A percentile compares a stretch with the other conserved stretches of the same genome.
Evolutionary conservation across 2,113 vertebrate genomes (phyloP).

Genomic region (Scytalopus superciliaris): DNA sequence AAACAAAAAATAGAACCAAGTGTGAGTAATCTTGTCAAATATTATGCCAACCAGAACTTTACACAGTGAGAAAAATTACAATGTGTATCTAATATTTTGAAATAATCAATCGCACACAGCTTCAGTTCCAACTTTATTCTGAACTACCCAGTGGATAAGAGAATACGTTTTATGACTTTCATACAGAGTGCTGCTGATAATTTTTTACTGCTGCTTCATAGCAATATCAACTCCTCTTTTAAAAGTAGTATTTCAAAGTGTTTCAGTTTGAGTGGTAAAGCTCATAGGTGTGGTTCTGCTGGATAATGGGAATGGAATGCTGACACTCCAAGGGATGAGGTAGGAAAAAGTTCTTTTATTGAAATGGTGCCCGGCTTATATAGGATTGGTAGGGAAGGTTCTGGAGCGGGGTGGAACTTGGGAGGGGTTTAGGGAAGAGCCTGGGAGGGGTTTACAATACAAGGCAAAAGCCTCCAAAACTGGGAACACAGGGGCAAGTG

Average conservation of each 20-base stretch:
- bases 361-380: no score
- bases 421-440: no score
- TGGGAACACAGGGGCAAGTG: no score
- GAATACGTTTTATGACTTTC: background rate
- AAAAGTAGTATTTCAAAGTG: background rate
- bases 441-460: no score
- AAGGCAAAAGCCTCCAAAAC: no score
- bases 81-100: background rate
- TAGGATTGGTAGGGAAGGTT: no score
- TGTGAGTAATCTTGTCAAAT: conserved; percentile 8
- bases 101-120: background rate
- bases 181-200: background rate
- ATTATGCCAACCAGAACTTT: conserved; percentile 8
- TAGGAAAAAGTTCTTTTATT: no score
- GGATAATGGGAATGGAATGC: no score
- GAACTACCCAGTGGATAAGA: background rate
- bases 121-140: background rate
- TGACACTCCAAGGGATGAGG: no score
- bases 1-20: background rate
- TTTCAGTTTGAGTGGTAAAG: background rate
- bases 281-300: no score
- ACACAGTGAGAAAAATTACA: background rate
- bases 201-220: background rate
- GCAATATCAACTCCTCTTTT: background rate
- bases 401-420: no score